Evolutionary conservation across 2,113 vertebrate species (phyloP).

Genomic region (Salvelinus namaycush): DNA sequence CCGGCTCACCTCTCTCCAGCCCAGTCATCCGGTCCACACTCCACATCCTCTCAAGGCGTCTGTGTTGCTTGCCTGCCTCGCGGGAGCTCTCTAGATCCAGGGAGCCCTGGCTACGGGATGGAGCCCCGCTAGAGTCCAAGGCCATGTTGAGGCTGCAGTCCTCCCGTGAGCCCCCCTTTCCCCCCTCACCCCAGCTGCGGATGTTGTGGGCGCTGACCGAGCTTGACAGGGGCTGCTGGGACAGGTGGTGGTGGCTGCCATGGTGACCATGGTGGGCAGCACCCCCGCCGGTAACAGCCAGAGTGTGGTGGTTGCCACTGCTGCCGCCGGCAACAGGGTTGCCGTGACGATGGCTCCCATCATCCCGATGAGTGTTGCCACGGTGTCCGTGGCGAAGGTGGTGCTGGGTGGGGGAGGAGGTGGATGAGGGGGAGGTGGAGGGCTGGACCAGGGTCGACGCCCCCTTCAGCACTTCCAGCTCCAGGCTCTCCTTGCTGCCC

Average conservation of each 20-base stretch:
- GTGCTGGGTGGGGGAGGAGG: conserved; percentile 67
- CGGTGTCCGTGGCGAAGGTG: conserved; percentile 60
- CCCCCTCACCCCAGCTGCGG: conserved; percentile 75
- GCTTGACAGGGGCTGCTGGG: conserved; percentile 77
- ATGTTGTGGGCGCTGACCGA: conserved; percentile 81
- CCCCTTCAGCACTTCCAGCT: conserved; percentile 89
- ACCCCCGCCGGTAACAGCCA: conserved; percentile 30
- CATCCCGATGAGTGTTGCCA: conserved; percentile 55
- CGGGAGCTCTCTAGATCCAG: conserved; percentile 85
- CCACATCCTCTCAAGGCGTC: conserved; percentile 91
- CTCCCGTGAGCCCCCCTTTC: conserved; percentile 66
- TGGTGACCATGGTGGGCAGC: conserved; percentile 64
- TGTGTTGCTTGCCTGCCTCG: conserved; percentile 81
- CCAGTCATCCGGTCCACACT: conserved; percentile 91
- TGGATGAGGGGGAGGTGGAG: conserved; percentile 65
- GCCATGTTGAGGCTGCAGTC: conserved; percentile 78
- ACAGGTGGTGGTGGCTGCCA: conserved; percentile 67
- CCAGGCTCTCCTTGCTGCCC: conserved; percentile 83
- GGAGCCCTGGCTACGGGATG: conserved; percentile 81
- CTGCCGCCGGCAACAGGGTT: conserved; percentile 1
- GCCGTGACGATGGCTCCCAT: conserved; percentile 74
- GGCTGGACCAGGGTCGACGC: conserved; percentile 52
- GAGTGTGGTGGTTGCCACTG: conserved; percentile 23
- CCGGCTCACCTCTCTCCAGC: conserved; percentile 77
- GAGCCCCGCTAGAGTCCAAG: conserved; percentile 79